A percentile compares a stretch with the other conserved stretches of the same genome.
These are phyloP conservation scores for Octonoba sinensis DNA, from an alignment of 2,888 invertebrate species.

Conservation along the genomic window DNA sequence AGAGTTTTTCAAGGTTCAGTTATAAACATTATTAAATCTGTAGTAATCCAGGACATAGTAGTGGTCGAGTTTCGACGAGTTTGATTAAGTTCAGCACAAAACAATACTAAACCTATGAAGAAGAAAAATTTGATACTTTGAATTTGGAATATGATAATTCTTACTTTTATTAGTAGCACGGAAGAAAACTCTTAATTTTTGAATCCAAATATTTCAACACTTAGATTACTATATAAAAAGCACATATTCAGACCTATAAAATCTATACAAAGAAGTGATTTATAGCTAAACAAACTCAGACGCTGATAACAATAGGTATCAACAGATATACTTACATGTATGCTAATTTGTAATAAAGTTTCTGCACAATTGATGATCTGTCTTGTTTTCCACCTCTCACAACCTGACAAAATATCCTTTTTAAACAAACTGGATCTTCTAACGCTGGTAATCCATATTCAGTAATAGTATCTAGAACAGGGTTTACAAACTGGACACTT, in stretches of 20 bases:
- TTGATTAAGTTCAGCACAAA: no score
- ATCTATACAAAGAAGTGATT: not conserved
- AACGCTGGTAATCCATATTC: slow-evolving; percentile 38
- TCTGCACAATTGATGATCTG: slow-evolving; percentile 50
- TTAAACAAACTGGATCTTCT: slow-evolving; percentile 60
- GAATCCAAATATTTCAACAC: no score
- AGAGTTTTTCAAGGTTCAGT: no score
- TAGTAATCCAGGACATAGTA: no score
- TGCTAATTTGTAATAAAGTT: slow-evolving; percentile 49
- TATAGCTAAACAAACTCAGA: not conserved
- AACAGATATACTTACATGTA: slow-evolving; percentile 36
- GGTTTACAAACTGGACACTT: slow-evolving; percentile 38
- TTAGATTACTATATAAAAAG: no score
- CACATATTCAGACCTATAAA: not conserved
- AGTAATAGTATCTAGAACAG: slow-evolving; percentile 52
- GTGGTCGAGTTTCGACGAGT: no score
- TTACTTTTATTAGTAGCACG: no score
- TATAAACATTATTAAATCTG: no score
- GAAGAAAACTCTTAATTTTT: no score
- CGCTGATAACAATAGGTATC: not conserved
- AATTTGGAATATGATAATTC: no score
- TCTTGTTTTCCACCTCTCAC: slow-evolving; percentile 45
- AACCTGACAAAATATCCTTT: slow-evolving; percentile 57
- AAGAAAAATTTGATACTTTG: no score
- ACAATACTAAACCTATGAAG: no score